Percentiles rank a stretch among this genome's conserved stretches.
phyloP scores from a whole-genome alignment of 2,113 vertebrate species.

The Ammodramus savannarum region DNA sequence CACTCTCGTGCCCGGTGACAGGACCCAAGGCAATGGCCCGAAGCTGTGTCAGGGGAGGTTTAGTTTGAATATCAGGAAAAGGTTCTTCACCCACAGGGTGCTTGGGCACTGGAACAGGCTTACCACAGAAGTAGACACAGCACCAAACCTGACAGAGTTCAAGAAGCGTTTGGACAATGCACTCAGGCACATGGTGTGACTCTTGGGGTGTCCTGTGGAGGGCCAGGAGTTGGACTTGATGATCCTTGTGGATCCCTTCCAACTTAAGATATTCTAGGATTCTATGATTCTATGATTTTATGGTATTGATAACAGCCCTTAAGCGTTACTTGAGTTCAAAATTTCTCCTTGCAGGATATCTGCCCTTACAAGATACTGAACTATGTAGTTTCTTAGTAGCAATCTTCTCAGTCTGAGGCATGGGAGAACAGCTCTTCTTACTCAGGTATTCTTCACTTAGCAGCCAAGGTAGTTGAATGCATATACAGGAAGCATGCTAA shows the following conservation, averaged over 20 bases:
- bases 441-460: background rate
- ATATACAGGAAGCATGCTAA: background rate
- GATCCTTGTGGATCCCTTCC: background rate
- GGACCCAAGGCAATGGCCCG: rapidly evolving
- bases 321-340: background rate
- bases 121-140: background rate
- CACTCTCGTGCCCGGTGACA: rapidly evolving
- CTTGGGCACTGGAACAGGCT: rapidly evolving
- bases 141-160: background rate
- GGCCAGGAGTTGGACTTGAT: rapidly evolving
- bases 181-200: background rate
- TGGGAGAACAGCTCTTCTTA: background rate
- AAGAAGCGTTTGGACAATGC: rapidly evolving
- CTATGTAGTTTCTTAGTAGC: background rate
- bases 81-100: background rate
- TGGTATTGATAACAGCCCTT: background rate
- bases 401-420: rapidly evolving
- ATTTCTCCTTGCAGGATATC: background rate
- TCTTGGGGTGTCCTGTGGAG: background rate
- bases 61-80: background rate
- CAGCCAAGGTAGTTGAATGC: background rate
- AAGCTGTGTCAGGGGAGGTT: rapidly evolving
- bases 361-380: background rate
- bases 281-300: background rate
- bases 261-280: background rate